Evolutionary conservation across 2,797 vertebrate genomes (phyloP).

Genomic region (Prionace glauca): DNA sequence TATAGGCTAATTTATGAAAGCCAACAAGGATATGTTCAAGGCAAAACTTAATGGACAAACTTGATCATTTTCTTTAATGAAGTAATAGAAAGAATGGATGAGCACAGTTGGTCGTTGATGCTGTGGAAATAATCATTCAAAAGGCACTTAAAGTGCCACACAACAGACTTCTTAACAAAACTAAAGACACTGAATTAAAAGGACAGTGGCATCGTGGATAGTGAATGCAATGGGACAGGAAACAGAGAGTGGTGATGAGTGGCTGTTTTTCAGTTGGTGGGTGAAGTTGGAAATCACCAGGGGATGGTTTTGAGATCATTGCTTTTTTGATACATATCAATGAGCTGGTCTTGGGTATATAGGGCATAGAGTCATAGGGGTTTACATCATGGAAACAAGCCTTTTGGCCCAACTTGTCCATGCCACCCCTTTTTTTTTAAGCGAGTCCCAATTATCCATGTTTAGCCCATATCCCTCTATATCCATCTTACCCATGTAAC

Average conservation of each 20-base stretch:
- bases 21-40: neutral
- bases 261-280: neutral
- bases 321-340: neutral
- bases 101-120: neutral
- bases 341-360: too few relatives aligned
- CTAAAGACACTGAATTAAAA: neutral
- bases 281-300: neutral
- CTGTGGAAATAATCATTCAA: neutral
- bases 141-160: neutral
- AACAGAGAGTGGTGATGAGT: neutral
- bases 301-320: neutral
- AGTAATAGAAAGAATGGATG: neutral
- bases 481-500: too few relatives aligned
- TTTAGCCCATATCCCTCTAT: too few relatives aligned
- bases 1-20: neutral
- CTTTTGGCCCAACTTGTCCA: too few relatives aligned
- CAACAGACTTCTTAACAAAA: neutral
- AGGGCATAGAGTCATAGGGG: too few relatives aligned
- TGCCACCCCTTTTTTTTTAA: too few relatives aligned
- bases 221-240: neutral
- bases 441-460: too few relatives aligned
- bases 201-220: neutral
- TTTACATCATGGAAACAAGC: too few relatives aligned
- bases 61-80: neutral
- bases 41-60: neutral